Conservation (phyloP, 1,140 invertebrate species). For the Mesaphorura yosii region DNA sequence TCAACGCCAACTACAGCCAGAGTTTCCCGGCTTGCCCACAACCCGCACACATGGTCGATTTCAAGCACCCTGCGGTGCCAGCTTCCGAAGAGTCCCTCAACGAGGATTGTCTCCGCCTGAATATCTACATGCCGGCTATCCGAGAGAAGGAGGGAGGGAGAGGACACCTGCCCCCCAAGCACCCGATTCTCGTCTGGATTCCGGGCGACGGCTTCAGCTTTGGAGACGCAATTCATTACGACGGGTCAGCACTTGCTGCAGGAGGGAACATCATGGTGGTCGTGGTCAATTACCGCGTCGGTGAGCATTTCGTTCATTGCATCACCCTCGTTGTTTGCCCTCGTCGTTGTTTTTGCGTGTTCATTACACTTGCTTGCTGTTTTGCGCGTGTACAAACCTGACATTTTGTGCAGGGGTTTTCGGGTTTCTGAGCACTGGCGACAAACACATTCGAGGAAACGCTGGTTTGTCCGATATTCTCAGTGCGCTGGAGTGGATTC, state of each 20-base stretch:
- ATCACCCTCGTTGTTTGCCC: background rate
- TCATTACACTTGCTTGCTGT: background rate
- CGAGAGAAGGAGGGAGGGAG: background rate
- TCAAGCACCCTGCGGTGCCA: slow-evolving; percentile 21
- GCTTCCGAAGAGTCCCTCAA: slow-evolving; percentile 3
- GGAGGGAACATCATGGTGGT: slow-evolving; percentile 35
- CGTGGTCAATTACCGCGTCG: slow-evolving; percentile 36
- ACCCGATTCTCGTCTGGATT: slow-evolving; percentile 33
- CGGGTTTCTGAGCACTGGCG: slow-evolving; percentile 43
- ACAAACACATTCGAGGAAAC: slow-evolving; percentile 44
- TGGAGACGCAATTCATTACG: slow-evolving; percentile 32
- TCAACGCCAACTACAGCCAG: no score
- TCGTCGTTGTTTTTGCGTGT: background rate
- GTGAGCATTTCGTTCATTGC: slow-evolving; percentile 11
- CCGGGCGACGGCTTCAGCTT: slow-evolving; percentile 33
- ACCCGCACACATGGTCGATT: slow-evolving; percentile 23
- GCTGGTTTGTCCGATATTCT: slow-evolving; percentile 45
- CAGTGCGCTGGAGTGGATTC: slow-evolving; percentile 41
- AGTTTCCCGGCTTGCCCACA: slow-evolving; percentile 33
- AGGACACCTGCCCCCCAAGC: background rate
- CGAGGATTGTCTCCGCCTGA: slow-evolving; percentile 34
- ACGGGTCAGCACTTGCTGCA: slow-evolving; percentile 31
- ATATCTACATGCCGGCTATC: slow-evolving; percentile 29
- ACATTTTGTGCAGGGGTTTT: slow-evolving; percentile 33
- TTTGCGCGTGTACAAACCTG: background rate